Evolutionary conservation across 2,888 invertebrate genomes (phyloP).

Genomic region (Eremobia ochroleuca): DNA sequence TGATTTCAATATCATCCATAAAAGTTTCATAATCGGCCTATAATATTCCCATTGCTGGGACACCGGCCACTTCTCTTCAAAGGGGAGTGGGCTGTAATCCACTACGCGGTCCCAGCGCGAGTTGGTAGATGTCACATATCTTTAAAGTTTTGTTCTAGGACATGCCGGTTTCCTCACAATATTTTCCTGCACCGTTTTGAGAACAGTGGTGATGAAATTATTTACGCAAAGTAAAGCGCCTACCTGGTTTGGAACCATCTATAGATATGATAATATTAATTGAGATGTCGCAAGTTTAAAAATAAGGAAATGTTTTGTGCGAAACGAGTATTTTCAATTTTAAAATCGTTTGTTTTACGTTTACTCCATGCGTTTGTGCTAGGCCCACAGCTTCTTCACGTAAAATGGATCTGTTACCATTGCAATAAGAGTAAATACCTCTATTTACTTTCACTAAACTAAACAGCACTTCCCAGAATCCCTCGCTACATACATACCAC

Average conservation of each 20-base stretch:
- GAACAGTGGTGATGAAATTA: background rate
- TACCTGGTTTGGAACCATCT: background rate
- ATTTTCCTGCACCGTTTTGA: background rate
- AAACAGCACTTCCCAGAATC: background rate
- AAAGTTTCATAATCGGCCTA: background rate
- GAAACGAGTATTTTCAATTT: no score
- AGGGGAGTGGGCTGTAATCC: background rate
- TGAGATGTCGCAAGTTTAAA: background rate
- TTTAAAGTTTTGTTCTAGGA: background rate
- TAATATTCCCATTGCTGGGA: background rate
- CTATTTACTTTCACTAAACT: slow-evolving; percentile 4
- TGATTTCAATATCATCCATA: background rate
- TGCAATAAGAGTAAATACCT: background rate
- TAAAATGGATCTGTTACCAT: slow-evolving; percentile 3
- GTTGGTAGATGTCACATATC: background rate
- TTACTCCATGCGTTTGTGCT: background rate
- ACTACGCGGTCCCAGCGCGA: background rate
- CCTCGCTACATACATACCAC: slow-evolving; percentile 11
- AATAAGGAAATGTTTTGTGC: background rate
- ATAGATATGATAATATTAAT: no score
- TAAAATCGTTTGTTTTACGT: background rate
- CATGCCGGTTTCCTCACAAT: background rate
- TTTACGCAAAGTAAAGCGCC: background rate
- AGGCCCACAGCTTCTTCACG: background rate
- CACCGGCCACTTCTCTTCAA: background rate